Evolutionary conservation across 2,888 invertebrate genomes (phyloP).

Genomic region (Leptura quadrifasciata): DNA sequence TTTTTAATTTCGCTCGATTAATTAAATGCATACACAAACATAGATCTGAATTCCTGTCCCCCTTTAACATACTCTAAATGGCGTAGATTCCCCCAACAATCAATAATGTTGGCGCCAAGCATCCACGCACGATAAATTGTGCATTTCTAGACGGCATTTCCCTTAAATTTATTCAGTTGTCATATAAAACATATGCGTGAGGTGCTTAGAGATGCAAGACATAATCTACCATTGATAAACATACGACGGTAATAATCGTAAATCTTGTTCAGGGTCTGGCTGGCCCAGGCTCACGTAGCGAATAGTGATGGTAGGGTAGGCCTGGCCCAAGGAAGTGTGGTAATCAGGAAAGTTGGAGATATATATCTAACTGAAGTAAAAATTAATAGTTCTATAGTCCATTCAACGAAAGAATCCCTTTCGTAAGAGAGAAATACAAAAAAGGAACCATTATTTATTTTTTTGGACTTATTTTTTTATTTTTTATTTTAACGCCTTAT

Average conservation of each 20-base stretch:
- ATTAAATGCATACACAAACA: constrained; percentile 16
- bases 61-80: background rate
- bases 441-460: too few species aligned
- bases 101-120: constrained; percentile 29
- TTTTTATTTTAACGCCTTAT: too few species aligned
- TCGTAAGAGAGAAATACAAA: too few species aligned
- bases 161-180: constrained; percentile 1
- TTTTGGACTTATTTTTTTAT: too few species aligned
- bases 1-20: constrained; percentile 2
- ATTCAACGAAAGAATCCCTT: too few species aligned
- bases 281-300: background rate
- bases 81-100: constrained; percentile 4
- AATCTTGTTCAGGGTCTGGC: constrained; percentile 2
- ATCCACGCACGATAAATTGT: constrained; percentile 15
- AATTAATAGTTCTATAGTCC: too few species aligned
- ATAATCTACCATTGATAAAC: background rate
- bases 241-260: background rate
- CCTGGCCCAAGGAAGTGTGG: too few species aligned
- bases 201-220: constrained; percentile 7
- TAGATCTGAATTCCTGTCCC: background rate
- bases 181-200: background rate
- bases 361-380: too few species aligned
- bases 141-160: background rate
- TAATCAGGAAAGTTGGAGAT: too few species aligned
- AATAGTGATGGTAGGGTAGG: too few species aligned